Evolutionary conservation across 2,797 vertebrate species (phyloP).

Genomic region (Schizopygopsis pylzovi): DNA sequence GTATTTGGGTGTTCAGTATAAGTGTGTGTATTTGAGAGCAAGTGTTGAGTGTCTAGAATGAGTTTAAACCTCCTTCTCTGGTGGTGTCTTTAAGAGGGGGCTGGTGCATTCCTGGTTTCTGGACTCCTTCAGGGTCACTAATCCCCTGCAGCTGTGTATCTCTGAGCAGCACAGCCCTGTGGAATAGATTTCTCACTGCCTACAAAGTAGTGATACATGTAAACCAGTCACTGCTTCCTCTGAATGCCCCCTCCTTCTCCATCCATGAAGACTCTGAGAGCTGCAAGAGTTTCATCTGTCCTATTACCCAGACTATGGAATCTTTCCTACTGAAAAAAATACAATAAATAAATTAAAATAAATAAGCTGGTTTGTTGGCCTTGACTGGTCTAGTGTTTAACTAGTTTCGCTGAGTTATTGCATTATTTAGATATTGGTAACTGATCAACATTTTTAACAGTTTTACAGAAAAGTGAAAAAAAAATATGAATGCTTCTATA

Average conservation of each 20-base stretch:
- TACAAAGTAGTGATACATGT: conserved; percentile 92
- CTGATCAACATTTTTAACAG: background rate
- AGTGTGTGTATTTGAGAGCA: conserved; percentile 3
- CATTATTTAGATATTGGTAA: background rate
- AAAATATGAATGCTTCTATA: background rate
- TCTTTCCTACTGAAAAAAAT: background rate
- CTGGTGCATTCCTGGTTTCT: conserved; percentile 90
- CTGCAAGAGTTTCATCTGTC: background rate
- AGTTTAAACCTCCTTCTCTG: conserved; percentile 26
- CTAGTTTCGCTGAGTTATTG: background rate
- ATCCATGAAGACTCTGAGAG: background rate
- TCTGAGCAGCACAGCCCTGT: conserved; percentile 71
- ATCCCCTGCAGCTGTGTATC: conserved; percentile 98
- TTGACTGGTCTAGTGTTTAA: background rate
- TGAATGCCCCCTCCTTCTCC: background rate
- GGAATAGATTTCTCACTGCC: conserved; percentile 94
- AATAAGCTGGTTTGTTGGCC: background rate
- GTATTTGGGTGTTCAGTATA: background rate
- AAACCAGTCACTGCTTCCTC: conserved; percentile 74
- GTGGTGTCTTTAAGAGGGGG: conserved; percentile 51
- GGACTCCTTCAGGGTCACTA: conserved; percentile 91
- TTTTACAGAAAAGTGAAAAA: background rate
- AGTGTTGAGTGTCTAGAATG: conserved; percentile 18
- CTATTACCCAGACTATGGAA: background rate
- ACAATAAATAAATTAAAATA: background rate